Evolutionary conservation across 2,113 vertebrate genomes (phyloP).

Genomic region (Strigops habroptila): DNA sequence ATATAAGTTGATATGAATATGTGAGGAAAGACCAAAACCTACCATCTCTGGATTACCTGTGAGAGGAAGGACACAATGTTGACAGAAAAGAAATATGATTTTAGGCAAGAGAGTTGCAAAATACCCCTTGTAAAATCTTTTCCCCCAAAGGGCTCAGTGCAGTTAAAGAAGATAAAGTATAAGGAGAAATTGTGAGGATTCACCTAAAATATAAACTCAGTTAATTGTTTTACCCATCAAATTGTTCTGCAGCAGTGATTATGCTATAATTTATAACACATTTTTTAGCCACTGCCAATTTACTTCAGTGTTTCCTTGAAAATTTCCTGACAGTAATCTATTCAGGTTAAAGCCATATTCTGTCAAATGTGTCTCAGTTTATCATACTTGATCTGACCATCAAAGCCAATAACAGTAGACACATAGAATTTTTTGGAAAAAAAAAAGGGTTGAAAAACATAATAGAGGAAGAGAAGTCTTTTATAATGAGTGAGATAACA

Average conservation of each 20-base stretch:
- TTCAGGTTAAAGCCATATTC: slow-evolving; percentile 18
- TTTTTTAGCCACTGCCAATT: slow-evolving; percentile 43
- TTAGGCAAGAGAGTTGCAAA: not conserved
- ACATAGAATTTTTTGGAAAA: not conserved
- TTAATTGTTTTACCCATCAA: slow-evolving; percentile 49
- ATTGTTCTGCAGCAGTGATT: slow-evolving; percentile 16
- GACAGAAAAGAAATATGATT: not conserved
- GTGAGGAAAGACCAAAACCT: not conserved
- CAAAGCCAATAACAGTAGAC: slow-evolving; percentile 11
- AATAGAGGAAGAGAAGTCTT: not conserved
- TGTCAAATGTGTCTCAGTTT: slow-evolving; percentile 28
- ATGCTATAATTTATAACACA: slow-evolving; percentile 29
- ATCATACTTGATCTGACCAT: slow-evolving; percentile 39
- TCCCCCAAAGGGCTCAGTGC: not conserved
- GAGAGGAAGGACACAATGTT: not conserved
- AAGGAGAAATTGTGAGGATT: not conserved
- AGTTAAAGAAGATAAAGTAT: not conserved
- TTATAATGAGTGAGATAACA: not conserved
- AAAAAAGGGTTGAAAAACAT: not conserved
- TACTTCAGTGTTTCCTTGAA: slow-evolving; percentile 26
- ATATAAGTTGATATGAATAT: fast-evolving
- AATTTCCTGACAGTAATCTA: slow-evolving; percentile 58
- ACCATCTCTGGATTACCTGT: not conserved
- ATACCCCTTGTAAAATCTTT: not conserved
- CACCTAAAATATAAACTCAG: slow-evolving; percentile 29